These are phyloP conservation scores for Orientallactaga sibirica DNA, from an alignment of 2,797 vertebrate species.

Conservation along the genomic window DNA sequence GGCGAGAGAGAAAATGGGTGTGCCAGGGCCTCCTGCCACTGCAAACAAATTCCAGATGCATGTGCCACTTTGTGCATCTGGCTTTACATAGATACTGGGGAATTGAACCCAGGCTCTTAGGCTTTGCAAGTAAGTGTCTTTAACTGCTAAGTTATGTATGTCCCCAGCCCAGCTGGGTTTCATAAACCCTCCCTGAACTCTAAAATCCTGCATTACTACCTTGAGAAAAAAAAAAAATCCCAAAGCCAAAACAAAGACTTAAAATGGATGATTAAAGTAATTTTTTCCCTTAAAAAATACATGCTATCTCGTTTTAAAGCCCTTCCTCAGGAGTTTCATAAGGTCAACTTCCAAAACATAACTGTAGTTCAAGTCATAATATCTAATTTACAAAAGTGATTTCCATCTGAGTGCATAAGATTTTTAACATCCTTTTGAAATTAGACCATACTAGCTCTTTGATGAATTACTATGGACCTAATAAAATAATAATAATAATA, in stretches of 20 bases:
- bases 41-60: too few species aligned
- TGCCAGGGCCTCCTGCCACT: too few species aligned
- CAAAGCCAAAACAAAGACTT: neutral
- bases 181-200: too few species aligned
- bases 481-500: neutral
- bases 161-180: too few species aligned
- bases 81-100: too few species aligned
- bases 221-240: too few species aligned
- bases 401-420: neutral
- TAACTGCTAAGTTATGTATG: too few species aligned
- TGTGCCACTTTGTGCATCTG: too few species aligned
- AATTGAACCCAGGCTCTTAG: too few species aligned
- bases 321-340: neutral
- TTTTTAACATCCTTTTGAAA: neutral
- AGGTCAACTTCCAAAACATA: neutral
- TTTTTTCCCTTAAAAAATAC: neutral
- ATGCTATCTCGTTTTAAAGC: neutral
- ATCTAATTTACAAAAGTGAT: neutral
- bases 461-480: neutral
- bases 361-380: neutral
- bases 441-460: neutral
- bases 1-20: too few species aligned
- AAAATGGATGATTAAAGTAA: neutral
- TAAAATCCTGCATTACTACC: too few species aligned
- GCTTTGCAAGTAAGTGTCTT: too few species aligned